Base-by-base conservation (phyloP, 2,113 vertebrate species). In the Anhinga anhinga region DNA sequence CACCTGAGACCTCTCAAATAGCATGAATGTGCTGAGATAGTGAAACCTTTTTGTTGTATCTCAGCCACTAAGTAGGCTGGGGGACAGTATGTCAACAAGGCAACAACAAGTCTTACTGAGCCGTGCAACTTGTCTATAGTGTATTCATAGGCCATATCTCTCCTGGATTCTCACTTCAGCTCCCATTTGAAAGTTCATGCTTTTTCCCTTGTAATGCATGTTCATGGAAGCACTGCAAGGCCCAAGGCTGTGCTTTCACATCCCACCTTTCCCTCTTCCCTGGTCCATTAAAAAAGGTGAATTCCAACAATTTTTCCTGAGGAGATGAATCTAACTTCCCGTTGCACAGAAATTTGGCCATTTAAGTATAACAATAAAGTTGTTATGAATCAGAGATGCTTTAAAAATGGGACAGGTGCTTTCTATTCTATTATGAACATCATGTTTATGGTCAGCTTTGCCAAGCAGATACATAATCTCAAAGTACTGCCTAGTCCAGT, bases 1-100 rank as follows among this genome's bases (percentile, higher is more conserved):
- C 86, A 74, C 70, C 66, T 89, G 91, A 62, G 86, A 71, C 86
- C 47, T 85, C 66, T 95, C 72, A 76, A 61, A 67, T 93, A 65
- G 16, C 9, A 1, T 52, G 42, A 71, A 78, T 59, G n/a, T 84
- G 83, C 90, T 90, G 55, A 86, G 90, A 66, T 34, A 66, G 72
- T 66, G 52, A 91, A 86, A 88, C 59, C 26, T 44, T 76, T 88
- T 56, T 86, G 36, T 90, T 93, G 15, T 74, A 70, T 73, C 38
- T 55, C 77, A 44, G 63, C 8, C 3, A 38, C 63, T 73, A 27
- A 72, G 42, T 50, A 82, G 82, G 55, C 66, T 80, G 50, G 52
- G 45, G 58, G 38, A 95, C 65, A 79, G 2, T 56, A 59, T 82
- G 58, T 89, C 84, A 96, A 5, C 66, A 86, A 73, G 42, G 36